Conservation (phyloP, 2,797 vertebrate species). For the Lepilemur septentrionalis region DNA sequence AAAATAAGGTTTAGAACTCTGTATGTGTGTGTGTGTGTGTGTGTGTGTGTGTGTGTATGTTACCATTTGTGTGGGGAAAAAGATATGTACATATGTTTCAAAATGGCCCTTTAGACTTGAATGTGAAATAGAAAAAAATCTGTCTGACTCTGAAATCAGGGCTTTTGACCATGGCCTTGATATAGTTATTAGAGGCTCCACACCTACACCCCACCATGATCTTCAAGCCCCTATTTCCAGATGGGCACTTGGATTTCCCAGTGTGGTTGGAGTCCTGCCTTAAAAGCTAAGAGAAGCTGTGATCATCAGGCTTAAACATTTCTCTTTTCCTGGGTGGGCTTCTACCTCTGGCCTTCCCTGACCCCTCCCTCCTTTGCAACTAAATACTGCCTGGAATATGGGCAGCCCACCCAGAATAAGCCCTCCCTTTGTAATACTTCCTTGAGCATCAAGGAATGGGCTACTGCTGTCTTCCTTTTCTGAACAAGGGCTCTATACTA, state of each 20-base stretch:
- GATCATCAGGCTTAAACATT: neutral
- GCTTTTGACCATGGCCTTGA: neutral
- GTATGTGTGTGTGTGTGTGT: neutral
- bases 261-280: neutral
- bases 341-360: neutral
- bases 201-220: neutral
- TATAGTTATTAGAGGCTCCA: neutral
- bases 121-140: neutral
- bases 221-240: neutral
- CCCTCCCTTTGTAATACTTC: neutral
- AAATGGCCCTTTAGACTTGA: neutral
- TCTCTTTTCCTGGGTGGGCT: neutral
- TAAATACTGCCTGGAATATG: neutral
- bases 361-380: neutral
- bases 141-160: neutral
- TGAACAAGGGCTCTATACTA: neutral
- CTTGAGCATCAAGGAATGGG: neutral
- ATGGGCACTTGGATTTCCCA: neutral
- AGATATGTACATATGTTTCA: neutral
- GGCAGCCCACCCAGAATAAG: neutral
- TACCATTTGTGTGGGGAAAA: neutral
- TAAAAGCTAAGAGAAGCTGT: neutral
- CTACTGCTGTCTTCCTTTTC: neutral
- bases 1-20: neutral
- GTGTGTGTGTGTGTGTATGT: neutral